phyloP scores from a whole-genome alignment of 2,797 vertebrate species.

The Pachyuromys duprasi region DNA sequence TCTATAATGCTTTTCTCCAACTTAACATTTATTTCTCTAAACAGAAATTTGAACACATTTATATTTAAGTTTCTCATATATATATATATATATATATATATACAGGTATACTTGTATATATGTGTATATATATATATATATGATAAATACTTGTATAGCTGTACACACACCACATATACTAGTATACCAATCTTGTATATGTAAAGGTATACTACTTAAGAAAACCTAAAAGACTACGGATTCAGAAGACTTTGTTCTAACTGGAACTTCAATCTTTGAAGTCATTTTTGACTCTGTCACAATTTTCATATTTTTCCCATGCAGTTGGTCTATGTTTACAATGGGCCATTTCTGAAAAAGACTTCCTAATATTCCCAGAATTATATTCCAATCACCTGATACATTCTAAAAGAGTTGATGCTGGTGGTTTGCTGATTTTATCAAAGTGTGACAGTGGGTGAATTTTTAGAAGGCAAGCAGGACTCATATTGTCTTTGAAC shows the following conservation, averaged over 20 bases:
- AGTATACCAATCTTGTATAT: not conserved
- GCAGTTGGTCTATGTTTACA: not conserved
- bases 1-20: not conserved
- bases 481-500: not conserved
- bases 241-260: not conserved
- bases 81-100: not conserved
- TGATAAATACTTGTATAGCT: not conserved
- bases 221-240: not conserved
- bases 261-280: slow-evolving; percentile 1
- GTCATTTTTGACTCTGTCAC: not conserved
- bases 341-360: not conserved
- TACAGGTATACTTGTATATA: not conserved
- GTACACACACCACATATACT: not conserved
- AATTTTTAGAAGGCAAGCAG: slow-evolving; percentile 9
- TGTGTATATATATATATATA: no score
- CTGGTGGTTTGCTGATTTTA: slow-evolving; percentile 39
- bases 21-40: slow-evolving; percentile 43
- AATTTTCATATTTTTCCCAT: not conserved
- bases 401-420: not conserved
- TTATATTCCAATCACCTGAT: not conserved
- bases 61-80: not conserved
- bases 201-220: not conserved
- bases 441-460: not conserved
- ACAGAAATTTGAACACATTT: not conserved
- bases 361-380: not conserved